Percentiles rank a stretch among this genome's conserved stretches.
phyloP scores from a whole-genome alignment of 2,113 vertebrate species.

The Phalacrocorax carbo region DNA sequence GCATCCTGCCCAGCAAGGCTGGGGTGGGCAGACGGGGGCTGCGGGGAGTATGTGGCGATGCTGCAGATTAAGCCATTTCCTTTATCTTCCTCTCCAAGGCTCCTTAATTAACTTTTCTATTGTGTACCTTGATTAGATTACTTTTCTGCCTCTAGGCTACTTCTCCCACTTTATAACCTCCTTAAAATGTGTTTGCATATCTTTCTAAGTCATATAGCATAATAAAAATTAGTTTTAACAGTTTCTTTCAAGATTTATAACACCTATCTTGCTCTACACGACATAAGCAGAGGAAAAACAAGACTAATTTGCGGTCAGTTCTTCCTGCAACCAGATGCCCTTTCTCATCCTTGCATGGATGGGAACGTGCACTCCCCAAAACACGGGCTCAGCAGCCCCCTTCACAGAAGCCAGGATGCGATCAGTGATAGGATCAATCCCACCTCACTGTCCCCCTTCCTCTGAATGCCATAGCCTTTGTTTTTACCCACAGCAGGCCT shows the following conservation, averaged over 20 bases:
- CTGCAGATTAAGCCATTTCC: not conserved
- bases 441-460: not conserved
- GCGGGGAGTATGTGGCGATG: not conserved
- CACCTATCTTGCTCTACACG: accelerated
- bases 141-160: conserved; percentile 14
- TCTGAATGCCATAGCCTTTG: not conserved
- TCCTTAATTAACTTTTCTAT: conserved; percentile 32
- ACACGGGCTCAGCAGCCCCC: not conserved
- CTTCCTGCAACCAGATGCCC: not conserved
- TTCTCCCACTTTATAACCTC: not conserved
- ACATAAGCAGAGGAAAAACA: not conserved
- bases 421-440: not conserved
- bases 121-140: conserved; percentile 39
- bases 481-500: not conserved
- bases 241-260: not conserved
- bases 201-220: not conserved
- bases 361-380: accelerated
- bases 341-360: accelerated
- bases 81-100: not conserved
- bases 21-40: accelerated
- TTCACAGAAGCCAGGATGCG: not conserved
- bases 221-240: not conserved
- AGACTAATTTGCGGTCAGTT: accelerated
- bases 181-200: not conserved
- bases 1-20: not conserved